These are phyloP conservation scores for Drosophila tanythrix DNA, from an alignment of 2,888 invertebrate genomes.

Conservation along the genomic window DNA sequence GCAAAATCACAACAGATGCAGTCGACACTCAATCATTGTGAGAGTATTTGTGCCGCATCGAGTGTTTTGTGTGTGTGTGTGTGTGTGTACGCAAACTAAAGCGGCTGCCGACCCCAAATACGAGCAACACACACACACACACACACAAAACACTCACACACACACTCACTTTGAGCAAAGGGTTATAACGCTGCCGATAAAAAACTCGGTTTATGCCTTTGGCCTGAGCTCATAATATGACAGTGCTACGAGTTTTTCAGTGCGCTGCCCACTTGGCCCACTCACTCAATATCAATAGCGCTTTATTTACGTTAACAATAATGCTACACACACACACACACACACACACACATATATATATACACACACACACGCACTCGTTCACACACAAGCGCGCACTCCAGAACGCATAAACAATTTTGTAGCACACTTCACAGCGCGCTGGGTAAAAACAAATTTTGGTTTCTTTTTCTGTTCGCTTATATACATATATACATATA, in stretches of 20 bases:
- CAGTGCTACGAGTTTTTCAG: constrained; percentile 38
- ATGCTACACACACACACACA: constrained; percentile 11
- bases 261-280: constrained; percentile 5
- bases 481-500: no score
- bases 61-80: constrained; percentile 44
- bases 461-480: neutral
- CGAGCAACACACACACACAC: constrained; percentile 8
- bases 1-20: constrained; percentile 78
- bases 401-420: constrained; percentile 56
- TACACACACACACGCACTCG: constrained; percentile 7
- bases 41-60: constrained; percentile 57
- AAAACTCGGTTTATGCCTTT: constrained; percentile 63
- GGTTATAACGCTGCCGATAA: constrained; percentile 59
- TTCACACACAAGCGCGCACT: neutral
- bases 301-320: constrained; percentile 67
- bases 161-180: constrained; percentile 28
- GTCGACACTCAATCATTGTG: constrained; percentile 69
- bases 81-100: constrained; percentile 47
- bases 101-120: constrained; percentile 53
- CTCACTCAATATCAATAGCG: constrained; percentile 67
- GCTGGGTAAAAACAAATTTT: constrained; percentile 18
- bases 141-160: neutral
- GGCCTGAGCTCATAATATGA: constrained; percentile 63
- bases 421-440: constrained; percentile 68
- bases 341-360: neutral